A percentile compares a stretch with the other conserved stretches of the same genome.
phyloP scores from a whole-genome alignment of 2,797 vertebrate genomes.

The Phaenicophaeus curvirostris region DNA sequence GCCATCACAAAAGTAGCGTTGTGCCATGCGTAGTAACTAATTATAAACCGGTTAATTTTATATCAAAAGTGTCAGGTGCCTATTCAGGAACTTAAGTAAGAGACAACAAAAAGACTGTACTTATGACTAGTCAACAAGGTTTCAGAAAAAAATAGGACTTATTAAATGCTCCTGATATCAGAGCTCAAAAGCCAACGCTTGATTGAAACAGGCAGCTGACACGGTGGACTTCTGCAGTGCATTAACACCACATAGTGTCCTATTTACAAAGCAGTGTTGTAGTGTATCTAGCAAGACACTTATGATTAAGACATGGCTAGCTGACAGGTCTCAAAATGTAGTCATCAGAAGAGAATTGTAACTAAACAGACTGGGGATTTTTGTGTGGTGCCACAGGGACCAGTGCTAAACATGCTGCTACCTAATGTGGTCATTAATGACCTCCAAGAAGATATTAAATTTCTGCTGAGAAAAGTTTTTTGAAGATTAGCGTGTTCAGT shows the following conservation, averaged over 20 bases:
- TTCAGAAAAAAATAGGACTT: background rate
- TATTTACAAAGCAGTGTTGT: background rate
- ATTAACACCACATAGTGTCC: accelerated
- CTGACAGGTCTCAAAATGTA: background rate
- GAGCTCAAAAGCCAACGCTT: background rate
- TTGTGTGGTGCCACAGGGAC: background rate
- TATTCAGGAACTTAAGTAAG: background rate
- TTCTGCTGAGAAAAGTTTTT: background rate
- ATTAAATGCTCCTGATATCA: background rate
- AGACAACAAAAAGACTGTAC: background rate
- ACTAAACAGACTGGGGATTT: background rate
- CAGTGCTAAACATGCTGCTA: background rate
- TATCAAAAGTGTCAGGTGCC: background rate
- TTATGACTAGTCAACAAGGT: accelerated
- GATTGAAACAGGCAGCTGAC: background rate
- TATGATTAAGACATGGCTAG: background rate
- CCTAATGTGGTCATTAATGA: background rate
- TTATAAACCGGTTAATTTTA: background rate
- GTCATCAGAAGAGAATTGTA: background rate
- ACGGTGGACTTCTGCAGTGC: background rate
- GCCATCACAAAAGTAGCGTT: background rate
- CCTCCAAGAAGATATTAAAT: background rate
- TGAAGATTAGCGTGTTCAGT: background rate
- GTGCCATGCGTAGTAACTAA: background rate
- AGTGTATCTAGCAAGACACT: background rate